Evolutionary conservation across 2,113 vertebrate species (phyloP), one percentile per base, ranked within the genome.

Genomic region (Ariopsis seemanni): DNA sequence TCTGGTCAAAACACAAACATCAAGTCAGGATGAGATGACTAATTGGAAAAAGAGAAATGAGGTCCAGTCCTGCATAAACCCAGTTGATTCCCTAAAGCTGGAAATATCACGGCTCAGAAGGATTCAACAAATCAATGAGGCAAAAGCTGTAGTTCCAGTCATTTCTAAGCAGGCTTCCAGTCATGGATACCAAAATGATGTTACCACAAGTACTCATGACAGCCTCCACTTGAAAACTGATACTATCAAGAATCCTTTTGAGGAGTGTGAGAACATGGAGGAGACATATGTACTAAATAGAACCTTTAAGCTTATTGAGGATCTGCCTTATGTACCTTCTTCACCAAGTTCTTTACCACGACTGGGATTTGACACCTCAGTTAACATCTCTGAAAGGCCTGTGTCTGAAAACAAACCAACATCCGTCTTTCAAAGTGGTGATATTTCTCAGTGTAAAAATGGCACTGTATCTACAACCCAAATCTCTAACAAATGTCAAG

Each of bases 141-240:
- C 86, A 52, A 53, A 90, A 81, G 90, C 88, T 18, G 79, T 91
- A 8, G 90, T 91, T 86, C 82, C 87, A 20, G 90, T 88, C 1
- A 89, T 89, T 88, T 89, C 88, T 34, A 89, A 90, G 48, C 83
- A 90, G 30, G 65, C 27, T 15, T 58, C 7, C 7, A 82, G 30
- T 34, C 20, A 84, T 30, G 4, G 25, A 57, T 14, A 25, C 30
- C 53, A 30, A 5, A 74, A 72, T n/a, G 71, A 88, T 57, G 1
- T 7, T 7, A 11, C 14, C 17, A 30, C n/a, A 10, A 50, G n/a
- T 42, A 22, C 82, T 22, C 65, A 62, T 80, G 52, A 84, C 15
- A 69, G 78, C 22, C 60, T 79, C 12, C 74, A 62, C 0, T 71
- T 84, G 58, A 89, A 91, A 78, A 88, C 87, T 14, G 42, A 69